phyloP scores from a whole-genome alignment of 1,140 invertebrate genomes.

The Drosophila yakuba region DNA sequence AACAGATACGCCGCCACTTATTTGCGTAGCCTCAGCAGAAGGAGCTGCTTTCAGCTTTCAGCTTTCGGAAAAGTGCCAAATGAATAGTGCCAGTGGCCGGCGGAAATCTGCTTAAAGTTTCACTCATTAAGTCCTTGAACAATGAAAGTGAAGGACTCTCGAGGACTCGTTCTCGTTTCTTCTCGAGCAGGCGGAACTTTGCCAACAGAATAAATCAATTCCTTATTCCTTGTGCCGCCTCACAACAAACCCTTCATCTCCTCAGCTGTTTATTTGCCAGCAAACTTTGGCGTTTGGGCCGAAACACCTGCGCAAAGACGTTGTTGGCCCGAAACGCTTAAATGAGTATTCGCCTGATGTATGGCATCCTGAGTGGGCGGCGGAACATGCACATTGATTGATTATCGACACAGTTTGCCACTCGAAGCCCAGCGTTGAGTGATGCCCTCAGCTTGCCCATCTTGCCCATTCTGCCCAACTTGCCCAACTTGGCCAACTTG shows the following conservation, averaged over 20 bases:
- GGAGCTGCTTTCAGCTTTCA: background rate
- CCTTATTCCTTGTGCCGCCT: conserved; percentile 25
- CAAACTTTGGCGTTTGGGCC: conserved; percentile 41
- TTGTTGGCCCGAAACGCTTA: conserved; percentile 14
- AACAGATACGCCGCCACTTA: conserved; percentile 28
- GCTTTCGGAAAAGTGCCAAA: conserved; percentile 28
- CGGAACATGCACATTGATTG: conserved; percentile 57
- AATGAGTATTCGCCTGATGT: conserved; percentile 33
- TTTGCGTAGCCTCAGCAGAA: conserved; percentile 5
- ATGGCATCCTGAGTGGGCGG: conserved; percentile 3
- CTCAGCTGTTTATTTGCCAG: conserved; percentile 54
- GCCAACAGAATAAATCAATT: conserved; percentile 57
- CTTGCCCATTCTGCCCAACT: background rate
- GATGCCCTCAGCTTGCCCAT: conserved; percentile 38
- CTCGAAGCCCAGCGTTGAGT: conserved; percentile 57
- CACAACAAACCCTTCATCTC: conserved; percentile 39
- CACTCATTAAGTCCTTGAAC: conserved; percentile 54
- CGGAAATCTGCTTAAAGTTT: conserved; percentile 46
- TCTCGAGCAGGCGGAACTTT: conserved; percentile 40
- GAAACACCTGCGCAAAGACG: conserved; percentile 34
- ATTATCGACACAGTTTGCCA: conserved; percentile 74
- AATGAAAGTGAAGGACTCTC: conserved; percentile 32
- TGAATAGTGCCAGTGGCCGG: conserved; percentile 44
- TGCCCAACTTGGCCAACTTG: conserved; percentile 9
- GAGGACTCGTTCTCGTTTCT: conserved; percentile 7